These are phyloP conservation scores for Elachura formosa DNA, from an alignment of 2,113 vertebrate species.

Conservation along the genomic window DNA sequence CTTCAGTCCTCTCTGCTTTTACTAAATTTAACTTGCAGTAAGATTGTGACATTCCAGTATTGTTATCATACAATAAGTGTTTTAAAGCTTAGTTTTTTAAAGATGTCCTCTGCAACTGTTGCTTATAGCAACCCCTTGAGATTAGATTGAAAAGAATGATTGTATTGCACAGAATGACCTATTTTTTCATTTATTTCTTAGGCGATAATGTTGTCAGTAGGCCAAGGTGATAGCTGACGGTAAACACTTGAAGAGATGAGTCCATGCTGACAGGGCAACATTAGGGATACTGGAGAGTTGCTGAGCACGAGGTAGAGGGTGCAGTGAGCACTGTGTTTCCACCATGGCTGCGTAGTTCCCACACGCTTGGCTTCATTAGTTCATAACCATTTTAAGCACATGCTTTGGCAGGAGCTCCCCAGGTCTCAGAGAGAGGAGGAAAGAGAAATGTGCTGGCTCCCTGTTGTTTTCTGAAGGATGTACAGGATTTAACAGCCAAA, in stretches of 20 bases:
- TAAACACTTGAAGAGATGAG: neutral
- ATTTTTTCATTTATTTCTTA: neutral
- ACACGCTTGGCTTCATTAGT: neutral
- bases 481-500: neutral
- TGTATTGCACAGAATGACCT: neutral
- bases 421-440: neutral
- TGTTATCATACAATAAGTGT: neutral
- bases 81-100: neutral
- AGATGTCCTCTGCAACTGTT: neutral
- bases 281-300: neutral
- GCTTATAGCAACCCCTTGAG: neutral
- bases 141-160: neutral
- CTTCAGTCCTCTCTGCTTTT: neutral
- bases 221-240: neutral
- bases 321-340: neutral
- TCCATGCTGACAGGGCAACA: neutral
- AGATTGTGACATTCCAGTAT: neutral
- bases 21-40: neutral
- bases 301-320: neutral
- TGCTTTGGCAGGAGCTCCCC: neutral
- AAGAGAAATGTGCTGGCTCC: neutral
- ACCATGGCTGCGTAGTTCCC: neutral
- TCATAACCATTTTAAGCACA: neutral
- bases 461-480: neutral
- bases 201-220: neutral